Evolutionary conservation across 2,113 vertebrate species (phyloP).

Genomic region (Aldabrachelys gigantea): DNA sequence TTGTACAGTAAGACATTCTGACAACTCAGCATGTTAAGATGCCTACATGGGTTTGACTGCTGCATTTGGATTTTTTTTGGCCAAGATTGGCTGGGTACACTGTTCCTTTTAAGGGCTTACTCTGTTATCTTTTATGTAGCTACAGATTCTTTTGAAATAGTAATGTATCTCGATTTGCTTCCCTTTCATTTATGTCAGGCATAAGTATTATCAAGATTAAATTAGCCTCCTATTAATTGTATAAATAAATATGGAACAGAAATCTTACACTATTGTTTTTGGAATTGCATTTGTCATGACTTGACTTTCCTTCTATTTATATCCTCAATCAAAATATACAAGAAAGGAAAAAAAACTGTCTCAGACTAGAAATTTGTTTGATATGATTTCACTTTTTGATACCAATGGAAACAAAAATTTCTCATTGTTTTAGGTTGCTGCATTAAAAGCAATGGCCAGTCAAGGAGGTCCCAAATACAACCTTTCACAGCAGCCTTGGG

Average conservation of each 20-base stretch:
- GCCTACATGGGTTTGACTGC: neutral
- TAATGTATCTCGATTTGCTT: neutral
- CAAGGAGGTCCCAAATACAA: conserved; percentile 94
- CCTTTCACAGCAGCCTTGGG: conserved; percentile 96
- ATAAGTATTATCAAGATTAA: neutral
- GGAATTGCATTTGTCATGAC: neutral
- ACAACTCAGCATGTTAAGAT: neutral
- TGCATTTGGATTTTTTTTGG: neutral
- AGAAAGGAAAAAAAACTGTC: neutral
- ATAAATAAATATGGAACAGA: neutral
- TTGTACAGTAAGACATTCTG: neutral
- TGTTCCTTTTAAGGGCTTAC: neutral
- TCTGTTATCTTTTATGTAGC: neutral
- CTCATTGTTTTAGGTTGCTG: conserved; percentile 82
- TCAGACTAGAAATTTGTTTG: neutral
- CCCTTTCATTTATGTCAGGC: neutral
- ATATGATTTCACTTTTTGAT: conserved; percentile 1
- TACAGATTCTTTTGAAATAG: neutral
- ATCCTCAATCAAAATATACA: neutral
- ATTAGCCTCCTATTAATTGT: neutral
- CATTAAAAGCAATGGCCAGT: conserved; percentile 92
- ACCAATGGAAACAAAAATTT: neutral
- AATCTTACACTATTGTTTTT: neutral
- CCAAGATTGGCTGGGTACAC: neutral
- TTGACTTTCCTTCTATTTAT: neutral